phyloP scores from a whole-genome alignment of 2,797 vertebrate species.

The Glossophaga mutica region DNA sequence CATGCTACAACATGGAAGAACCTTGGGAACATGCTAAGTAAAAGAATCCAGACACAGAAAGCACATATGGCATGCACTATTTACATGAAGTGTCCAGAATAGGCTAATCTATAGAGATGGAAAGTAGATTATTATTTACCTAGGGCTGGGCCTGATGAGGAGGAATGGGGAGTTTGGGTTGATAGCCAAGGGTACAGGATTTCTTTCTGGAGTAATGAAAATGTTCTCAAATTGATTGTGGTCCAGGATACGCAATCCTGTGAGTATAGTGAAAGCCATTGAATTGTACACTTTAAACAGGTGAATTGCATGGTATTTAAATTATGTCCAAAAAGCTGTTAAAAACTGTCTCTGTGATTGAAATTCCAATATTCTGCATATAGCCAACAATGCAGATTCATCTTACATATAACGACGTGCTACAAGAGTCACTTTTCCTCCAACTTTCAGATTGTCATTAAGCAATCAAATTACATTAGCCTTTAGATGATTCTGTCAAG shows the following conservation, averaged over 20 bases:
- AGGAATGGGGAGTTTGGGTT: neutral
- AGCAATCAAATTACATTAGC: neutral
- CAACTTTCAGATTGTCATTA: neutral
- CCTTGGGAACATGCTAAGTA: neutral
- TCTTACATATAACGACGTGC: neutral
- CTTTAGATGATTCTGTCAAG: neutral
- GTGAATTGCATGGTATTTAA: neutral
- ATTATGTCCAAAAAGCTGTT: neutral
- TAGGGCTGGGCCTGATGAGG: neutral
- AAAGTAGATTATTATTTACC: neutral
- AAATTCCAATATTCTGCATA: neutral
- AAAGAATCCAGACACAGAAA: neutral
- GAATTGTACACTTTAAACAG: neutral
- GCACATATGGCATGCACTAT: neutral
- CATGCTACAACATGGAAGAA: neutral
- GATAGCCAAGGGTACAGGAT: neutral
- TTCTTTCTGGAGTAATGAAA: neutral
- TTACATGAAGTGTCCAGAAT: neutral
- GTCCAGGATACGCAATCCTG: neutral
- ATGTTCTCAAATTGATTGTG: neutral
- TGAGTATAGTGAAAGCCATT: neutral
- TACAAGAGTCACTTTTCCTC: neutral
- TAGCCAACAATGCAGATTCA: neutral
- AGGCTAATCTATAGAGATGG: neutral
- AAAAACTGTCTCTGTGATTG: neutral